Evolutionary conservation across 1,140 invertebrate genomes (phyloP), one percentile per base, ranked within the genome.

Genomic region (Oppia nitens): DNA sequence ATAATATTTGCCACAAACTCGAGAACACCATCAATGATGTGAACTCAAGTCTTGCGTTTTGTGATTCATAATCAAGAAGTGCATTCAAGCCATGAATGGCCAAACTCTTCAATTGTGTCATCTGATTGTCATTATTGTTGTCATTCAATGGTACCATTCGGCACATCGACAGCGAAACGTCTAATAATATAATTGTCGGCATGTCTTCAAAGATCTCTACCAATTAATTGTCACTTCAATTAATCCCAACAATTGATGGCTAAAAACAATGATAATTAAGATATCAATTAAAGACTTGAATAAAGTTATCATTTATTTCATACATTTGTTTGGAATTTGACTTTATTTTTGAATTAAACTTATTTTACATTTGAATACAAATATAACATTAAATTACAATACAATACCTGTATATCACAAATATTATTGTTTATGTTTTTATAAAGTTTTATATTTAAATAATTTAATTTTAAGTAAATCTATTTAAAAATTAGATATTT

Each of bases 21-120:
- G 86, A 87, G 70, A 85, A 93, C 0, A 81, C 76, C 56, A 83
- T 74, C 72, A 95, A 70, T n/a, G 89, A 78, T 11, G 88, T 82
- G 75, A 92, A 91, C 74, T 96, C 92, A 53, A 95, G 68, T 74
- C 87, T 92, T 12, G 82, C 84, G 68, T 89, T 81, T 1, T 76
- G 67, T 64, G 80, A 77, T 55, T 95, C 75, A 70, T 88, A 84
- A 74, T 95, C 86, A 29, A 95, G 72, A 60, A 95, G 77, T 47
- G 80, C 76, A 69, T 85, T 85, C 57, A 95, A 83, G 48, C 87
- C 91, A 59, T 84, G 79, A 40, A 84, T 70, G 9, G 88, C 90
- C 59, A 94, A 75, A 63, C 85, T 78, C 64, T 82, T 77, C 53
- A 81, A 78, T 50, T 78, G 75, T 21, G 48, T 4, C 47, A 24